phyloP scores from a whole-genome alignment of 2,113 vertebrate genomes.

The Machaerirhynchus nigripectus region DNA sequence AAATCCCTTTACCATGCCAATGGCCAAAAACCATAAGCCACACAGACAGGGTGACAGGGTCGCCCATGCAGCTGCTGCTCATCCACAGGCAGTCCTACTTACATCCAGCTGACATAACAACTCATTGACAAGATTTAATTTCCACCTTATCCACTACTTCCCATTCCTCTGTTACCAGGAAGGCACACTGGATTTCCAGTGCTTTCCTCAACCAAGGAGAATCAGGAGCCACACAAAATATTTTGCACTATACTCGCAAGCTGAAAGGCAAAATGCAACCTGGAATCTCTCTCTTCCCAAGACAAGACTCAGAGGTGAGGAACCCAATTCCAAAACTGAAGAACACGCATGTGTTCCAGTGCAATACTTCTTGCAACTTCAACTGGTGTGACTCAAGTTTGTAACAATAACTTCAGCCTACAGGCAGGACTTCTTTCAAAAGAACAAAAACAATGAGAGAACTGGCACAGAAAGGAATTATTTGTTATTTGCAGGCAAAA shows the following conservation, averaged over 20 bases:
- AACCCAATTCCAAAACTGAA: not conserved
- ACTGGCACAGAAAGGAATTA: not conserved
- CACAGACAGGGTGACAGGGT: not conserved
- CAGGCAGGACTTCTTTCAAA: not conserved
- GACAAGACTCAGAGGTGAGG: not conserved
- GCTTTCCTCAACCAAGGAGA: not conserved
- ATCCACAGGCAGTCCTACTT: not conserved
- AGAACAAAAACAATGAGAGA: not conserved
- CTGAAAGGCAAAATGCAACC: not conserved
- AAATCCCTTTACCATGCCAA: accelerated
- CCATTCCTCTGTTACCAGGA: accelerated
- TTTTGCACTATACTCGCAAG: accelerated
- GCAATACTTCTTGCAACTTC: not conserved
- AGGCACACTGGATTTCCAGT: not conserved
- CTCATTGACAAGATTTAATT: accelerated
- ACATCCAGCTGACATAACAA: accelerated
- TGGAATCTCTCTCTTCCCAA: not conserved
- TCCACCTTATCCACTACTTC: too few relatives aligned
- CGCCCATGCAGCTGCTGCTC: not conserved
- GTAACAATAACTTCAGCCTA: not conserved
- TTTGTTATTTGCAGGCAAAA: not conserved
- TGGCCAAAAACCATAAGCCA: not conserved
- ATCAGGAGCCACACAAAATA: accelerated
- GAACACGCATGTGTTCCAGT: accelerated
- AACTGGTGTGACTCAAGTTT: not conserved